These are phyloP conservation scores for Lomographa bimaculata DNA, from an alignment of 2,888 invertebrate species.

Conservation along the genomic window DNA sequence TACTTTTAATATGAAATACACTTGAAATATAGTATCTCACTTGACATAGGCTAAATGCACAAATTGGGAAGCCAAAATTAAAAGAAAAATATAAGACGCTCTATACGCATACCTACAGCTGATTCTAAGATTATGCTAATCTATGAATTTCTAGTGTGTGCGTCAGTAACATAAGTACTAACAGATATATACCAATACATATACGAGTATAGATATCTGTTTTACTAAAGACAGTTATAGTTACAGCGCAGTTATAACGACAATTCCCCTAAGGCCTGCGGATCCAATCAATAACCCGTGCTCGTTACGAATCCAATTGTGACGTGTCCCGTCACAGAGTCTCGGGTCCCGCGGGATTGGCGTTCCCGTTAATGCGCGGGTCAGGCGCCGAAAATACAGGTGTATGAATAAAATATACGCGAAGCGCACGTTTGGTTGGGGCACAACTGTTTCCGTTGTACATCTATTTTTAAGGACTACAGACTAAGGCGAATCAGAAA, in stretches of 20 bases:
- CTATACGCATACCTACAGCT: no score
- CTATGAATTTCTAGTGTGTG: no score
- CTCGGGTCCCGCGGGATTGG: constrained; percentile 24
- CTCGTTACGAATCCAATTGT: constrained; percentile 60
- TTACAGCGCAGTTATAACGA: constrained; percentile 44
- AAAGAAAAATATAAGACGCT: no score
- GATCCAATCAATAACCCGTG: constrained; percentile 60
- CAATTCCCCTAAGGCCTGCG: constrained; percentile 48
- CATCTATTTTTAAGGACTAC: neutral
- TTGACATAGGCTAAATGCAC: no score
- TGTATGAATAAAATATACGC: constrained; percentile 17
- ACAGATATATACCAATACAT: no score
- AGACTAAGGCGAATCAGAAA: neutral
- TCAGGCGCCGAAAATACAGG: constrained; percentile 20
- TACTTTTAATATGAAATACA: no score
- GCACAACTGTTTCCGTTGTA: neutral
- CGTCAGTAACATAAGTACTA: no score
- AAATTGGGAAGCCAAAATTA: no score
- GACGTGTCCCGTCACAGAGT: constrained; percentile 47
- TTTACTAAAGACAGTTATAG: constrained; percentile 4
- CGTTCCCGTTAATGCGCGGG: constrained; percentile 20
- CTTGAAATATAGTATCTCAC: no score
- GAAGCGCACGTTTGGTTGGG: constrained; percentile 4
- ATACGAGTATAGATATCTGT: no score
- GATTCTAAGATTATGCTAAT: no score